Conservation (phyloP, 2,888 invertebrate genomes). For the Cabera pusaria region DNA sequence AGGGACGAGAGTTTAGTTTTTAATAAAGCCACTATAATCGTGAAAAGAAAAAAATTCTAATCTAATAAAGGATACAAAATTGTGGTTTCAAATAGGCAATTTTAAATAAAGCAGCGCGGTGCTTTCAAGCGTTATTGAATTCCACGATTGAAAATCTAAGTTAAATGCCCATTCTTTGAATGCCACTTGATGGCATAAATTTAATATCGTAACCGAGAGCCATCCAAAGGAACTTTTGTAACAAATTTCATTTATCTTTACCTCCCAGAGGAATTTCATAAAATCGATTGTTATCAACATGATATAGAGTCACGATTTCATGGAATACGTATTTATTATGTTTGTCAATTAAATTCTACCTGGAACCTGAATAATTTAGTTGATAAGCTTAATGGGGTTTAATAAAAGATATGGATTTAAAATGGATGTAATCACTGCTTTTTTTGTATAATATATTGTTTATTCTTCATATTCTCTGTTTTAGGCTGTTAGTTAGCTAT, state of each 20-base stretch:
- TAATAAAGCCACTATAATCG: constrained; percentile 8
- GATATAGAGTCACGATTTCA: constrained; percentile 58
- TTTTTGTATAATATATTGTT: too few relatives aligned
- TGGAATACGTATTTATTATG: too few relatives aligned
- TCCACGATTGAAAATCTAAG: constrained; percentile 65
- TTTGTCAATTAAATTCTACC: too few relatives aligned
- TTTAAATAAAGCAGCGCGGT: constrained; percentile 24
- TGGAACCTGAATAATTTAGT: constrained; percentile 7
- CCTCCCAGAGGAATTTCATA: constrained; percentile 69
- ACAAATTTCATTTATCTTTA: constrained; percentile 78
- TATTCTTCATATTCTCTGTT: too few relatives aligned
- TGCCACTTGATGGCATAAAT: constrained; percentile 77
- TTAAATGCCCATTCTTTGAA: constrained; percentile 70
- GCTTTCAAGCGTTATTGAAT: constrained; percentile 56
- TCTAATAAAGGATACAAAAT: constrained; percentile 17
- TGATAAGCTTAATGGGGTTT: too few relatives aligned
- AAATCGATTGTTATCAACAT: constrained; percentile 72
- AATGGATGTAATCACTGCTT: too few relatives aligned
- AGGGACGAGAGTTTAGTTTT: constrained; percentile 4
- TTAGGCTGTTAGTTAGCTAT: too few relatives aligned
- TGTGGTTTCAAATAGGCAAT: constrained; percentile 21
- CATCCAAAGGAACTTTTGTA: constrained; percentile 73
- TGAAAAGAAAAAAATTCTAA: constrained; percentile 12
- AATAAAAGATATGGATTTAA: too few relatives aligned
- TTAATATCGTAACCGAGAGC: constrained; percentile 75